Base-by-base conservation (phyloP, 2,797 vertebrate genomes). In the Gila robusta region DNA sequence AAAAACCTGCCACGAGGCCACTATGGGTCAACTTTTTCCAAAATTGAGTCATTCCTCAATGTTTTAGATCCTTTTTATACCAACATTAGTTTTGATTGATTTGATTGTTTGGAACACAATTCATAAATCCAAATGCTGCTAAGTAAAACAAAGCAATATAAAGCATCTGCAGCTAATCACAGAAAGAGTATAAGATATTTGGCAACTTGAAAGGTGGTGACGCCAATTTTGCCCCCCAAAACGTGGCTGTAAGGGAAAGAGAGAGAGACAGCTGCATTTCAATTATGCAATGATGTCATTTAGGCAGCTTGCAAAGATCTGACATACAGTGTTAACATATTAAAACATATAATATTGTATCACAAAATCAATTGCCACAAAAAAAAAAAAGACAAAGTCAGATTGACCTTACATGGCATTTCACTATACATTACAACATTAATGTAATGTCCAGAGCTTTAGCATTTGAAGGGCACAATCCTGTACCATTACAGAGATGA, bases 231-330 rank as follows among this genome's bases (percentile, higher is more conserved):
- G 62, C 69, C 59, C 70, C 28, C 69, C 28, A 85, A 67, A 84
- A 87, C 39, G 37, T 35, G 79, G 8, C 67, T 26, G 49, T 39
- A 72, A 19, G 56, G 72, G 69, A 2, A 76, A 84, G 77, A 74
- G 79, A 76, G 5, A 39, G 8, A 32, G 56, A 86, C 85, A 88
- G 80, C 83, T 87, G 86, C 64, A 62, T 81, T 88, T 88, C 82
- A 87, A 69, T 82, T 84, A 87, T 3, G 69, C 79, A 79, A 71
- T 84, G 69, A 81, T 77, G 70, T 85, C 77, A 89, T 86, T 74
- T 77, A 54, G 41, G 44, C 67, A 88, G 84, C 83, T 82, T 86
- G 79, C 54, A 39, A 47, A 47, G 9, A 83, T 83, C 70, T 44
- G 37, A 17, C 37, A 73, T 47, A 73, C 39, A 64, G 54, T 17